These are phyloP conservation scores for Pempheris klunzingeri DNA, from an alignment of 2,797 vertebrate species.

Conservation along the genomic window DNA sequence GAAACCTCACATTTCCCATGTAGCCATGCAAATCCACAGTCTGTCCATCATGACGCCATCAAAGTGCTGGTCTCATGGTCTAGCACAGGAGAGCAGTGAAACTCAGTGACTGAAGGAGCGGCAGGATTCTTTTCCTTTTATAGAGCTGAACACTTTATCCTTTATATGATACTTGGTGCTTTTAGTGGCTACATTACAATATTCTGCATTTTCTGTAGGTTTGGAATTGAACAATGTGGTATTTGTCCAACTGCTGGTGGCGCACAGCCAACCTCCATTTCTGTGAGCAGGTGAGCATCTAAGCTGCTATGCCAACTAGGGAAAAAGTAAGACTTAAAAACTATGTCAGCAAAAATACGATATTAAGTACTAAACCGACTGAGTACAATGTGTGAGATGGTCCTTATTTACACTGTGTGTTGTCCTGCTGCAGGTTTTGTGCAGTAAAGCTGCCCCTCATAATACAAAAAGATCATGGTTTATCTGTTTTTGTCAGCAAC, in stretches of 20 bases:
- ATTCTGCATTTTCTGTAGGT: constrained; percentile 34
- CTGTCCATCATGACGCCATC: neutral
- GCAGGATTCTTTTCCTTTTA: constrained; percentile 26
- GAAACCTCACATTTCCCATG: constrained; percentile 2
- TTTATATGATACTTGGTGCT: constrained; percentile 11
- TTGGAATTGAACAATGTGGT: constrained; percentile 25
- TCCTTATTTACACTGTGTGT: constrained; percentile 21
- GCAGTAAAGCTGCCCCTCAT: neutral
- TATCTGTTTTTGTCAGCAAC: constrained; percentile 16
- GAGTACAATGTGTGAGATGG: neutral
- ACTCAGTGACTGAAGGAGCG: constrained; percentile 6
- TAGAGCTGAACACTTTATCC: constrained; percentile 24
- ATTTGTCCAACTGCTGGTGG: constrained; percentile 21
- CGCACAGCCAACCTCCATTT: neutral
- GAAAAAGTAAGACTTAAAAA: neutral
- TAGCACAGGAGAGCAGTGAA: constrained; percentile 54
- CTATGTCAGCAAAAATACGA: constrained; percentile 7
- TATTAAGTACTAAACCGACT: too few species aligned
- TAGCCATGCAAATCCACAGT: constrained; percentile 7
- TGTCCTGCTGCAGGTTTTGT: neutral
- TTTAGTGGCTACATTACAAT: constrained; percentile 17
- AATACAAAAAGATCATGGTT: constrained; percentile 11
- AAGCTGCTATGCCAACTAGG: constrained; percentile 10
- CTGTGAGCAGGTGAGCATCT: constrained; percentile 11
- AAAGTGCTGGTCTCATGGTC: constrained; percentile 40